Base-by-base conservation (phyloP, 64 coral and sea anemone genomes). In the Montipora capricornis region DNA sequence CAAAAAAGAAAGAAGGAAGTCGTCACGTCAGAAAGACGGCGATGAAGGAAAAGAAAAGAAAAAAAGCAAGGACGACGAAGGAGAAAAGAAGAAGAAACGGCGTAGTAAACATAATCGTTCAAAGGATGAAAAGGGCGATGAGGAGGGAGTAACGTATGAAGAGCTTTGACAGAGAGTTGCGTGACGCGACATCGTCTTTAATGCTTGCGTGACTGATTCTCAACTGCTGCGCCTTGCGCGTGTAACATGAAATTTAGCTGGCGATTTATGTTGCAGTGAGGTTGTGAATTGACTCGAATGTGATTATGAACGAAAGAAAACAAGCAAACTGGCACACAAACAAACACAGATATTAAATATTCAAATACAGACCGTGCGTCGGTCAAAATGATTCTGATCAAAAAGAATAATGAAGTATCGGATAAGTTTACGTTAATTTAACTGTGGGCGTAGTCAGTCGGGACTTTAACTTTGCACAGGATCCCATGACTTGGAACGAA, bases 11-110 rank as follows among this genome's bases (percentile, higher is more conserved):
- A 61, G 48, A 29, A 47, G 62, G 68, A 93, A 80, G 69, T 66
- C 53, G 11, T 57, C 26, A 19, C 85, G 79, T 5, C 83, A 93
- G 47, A 80, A 87, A 87, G 83, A 93, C 14, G 19, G 17, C 17
- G 84, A 87, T 4, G 87, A 88, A 74, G 84, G 69, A 88, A 87
- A 88, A n/a, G 52, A 73, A 5, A 81, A 64, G 76, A 69, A 60
- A n/a, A 79, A 29, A 88, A 88, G 82, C 67, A 29, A 76, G 20
- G 74, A 76, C 24, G 92, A 88, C 20, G 92, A 88, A 24, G 76
- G 62, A 62, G 85, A 93, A 29, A 88, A 88, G 68, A 93, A 93
- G 51, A 93, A 74, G 74, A 88, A 80, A 50, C 76, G 62, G 45
- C 60, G 67, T 8, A 85, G 87, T 17, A 93, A 93, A 60, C 92